These are phyloP conservation scores for Onchidella celtica DNA, from an alignment of 2,888 invertebrate genomes.

Conservation along the genomic window DNA sequence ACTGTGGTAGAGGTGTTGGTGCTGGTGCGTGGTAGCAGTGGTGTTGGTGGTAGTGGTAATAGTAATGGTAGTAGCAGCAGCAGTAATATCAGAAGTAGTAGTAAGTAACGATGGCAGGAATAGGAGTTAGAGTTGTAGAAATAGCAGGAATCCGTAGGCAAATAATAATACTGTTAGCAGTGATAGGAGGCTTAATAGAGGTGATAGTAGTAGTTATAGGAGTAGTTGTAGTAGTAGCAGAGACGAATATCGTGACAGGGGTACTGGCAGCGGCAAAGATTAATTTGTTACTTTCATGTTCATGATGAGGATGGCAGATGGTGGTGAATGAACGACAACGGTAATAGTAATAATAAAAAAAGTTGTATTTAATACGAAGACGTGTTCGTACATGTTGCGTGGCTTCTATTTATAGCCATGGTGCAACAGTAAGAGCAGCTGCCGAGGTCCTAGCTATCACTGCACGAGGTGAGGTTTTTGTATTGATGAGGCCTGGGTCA, in stretches of 20 bases:
- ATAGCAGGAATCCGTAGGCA: not conserved
- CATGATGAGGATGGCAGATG: no score
- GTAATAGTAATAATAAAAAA: not conserved
- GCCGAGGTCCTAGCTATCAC: no score
- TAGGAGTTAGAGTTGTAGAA: not conserved
- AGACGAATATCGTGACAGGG: not conserved
- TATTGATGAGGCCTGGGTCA: not conserved
- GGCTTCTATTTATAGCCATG: no score
- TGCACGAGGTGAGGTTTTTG: no score
- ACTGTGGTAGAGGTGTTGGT: no score
- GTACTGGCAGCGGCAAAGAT: not conserved
- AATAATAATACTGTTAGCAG: not conserved
- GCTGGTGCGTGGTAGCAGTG: no score
- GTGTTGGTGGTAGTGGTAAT: no score
- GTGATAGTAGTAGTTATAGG: constrained; percentile 1
- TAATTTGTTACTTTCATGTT: no score
- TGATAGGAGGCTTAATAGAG: not conserved
- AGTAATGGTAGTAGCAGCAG: not conserved
- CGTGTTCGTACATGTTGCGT: no score
- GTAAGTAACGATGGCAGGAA: not conserved
- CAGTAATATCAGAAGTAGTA: not conserved
- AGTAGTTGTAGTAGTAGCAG: not conserved
- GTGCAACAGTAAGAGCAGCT: no score
- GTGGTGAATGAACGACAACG: not conserved
- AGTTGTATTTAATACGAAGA: no score